phyloP scores from a whole-genome alignment of 2,888 invertebrate species.

The Myathropa florea region DNA sequence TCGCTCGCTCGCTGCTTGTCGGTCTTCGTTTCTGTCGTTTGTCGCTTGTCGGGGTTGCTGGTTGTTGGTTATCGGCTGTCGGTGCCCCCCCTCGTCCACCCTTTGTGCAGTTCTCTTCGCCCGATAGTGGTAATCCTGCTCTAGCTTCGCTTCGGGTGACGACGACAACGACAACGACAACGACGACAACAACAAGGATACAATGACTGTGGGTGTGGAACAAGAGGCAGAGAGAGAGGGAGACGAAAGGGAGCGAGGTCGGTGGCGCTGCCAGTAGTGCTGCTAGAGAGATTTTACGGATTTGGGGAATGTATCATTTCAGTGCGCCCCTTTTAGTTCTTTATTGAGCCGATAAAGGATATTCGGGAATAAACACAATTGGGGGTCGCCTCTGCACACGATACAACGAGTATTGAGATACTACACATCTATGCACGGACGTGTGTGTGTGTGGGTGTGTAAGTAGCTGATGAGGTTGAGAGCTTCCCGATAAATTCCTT shows the following conservation, averaged over 20 bases:
- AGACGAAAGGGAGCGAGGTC: not conserved
- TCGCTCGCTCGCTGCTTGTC: not conserved
- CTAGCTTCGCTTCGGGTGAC: slow-evolving; percentile 33
- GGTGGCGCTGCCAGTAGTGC: slow-evolving; percentile 1
- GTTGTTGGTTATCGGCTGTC: not conserved
- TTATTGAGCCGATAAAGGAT: slow-evolving; percentile 70
- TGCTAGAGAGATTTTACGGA: slow-evolving; percentile 58
- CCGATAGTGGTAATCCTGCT: slow-evolving; percentile 67
- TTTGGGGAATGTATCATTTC: slow-evolving; percentile 67
- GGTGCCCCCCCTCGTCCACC: not conserved
- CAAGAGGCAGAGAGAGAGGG: not conserved
- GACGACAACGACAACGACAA: slow-evolving; percentile 27
- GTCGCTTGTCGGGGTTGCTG: not conserved
- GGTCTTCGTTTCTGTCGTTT: not conserved
- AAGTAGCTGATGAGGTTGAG: not conserved
- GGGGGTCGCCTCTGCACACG: slow-evolving; percentile 62
- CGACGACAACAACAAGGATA: not conserved
- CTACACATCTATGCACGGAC: not conserved
- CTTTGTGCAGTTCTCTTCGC: slow-evolving; percentile 43
- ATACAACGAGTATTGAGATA: slow-evolving; percentile 24
- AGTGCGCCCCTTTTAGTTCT: slow-evolving; percentile 66
- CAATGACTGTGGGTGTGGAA: not conserved
- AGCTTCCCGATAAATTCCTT: slow-evolving; percentile 52
- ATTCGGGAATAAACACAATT: slow-evolving; percentile 69
- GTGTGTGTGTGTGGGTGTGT: not conserved